Percentiles rank a stretch among this genome's conserved stretches.
These are phyloP conservation scores for Sesia apiformis DNA, from an alignment of 2,888 invertebrate genomes.

Conservation along the genomic window DNA sequence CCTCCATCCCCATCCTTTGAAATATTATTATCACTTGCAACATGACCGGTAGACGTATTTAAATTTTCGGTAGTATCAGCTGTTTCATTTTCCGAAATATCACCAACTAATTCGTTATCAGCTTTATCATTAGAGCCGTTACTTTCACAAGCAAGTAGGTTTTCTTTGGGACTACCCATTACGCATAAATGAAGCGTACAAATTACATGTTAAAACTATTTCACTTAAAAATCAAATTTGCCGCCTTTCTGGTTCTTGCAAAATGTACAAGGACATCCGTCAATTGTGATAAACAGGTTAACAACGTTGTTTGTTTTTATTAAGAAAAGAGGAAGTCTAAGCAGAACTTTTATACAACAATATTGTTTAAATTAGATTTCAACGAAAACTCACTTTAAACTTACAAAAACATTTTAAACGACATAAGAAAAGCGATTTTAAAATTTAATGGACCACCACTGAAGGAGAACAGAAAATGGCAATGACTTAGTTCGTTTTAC, in stretches of 20 bases:
- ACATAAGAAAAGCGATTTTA: no score
- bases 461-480: no score
- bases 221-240: constrained; percentile 57
- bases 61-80: constrained; percentile 17
- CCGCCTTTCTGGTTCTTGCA: constrained; percentile 64
- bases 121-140: constrained; percentile 28
- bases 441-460: no score
- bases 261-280: constrained; percentile 71
- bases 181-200: constrained; percentile 20
- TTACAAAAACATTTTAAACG: no score
- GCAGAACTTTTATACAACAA: no score
- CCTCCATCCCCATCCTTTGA: constrained; percentile 47
- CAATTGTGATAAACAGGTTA: constrained; percentile 70
- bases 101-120: not conserved
- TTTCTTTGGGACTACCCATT: constrained; percentile 63
- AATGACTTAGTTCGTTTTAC: no score
- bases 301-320: constrained; percentile 44
- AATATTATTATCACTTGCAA: constrained; percentile 32
- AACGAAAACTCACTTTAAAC: no score
- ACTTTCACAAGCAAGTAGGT: constrained; percentile 31
- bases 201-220: constrained; percentile 37
- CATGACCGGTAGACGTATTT: constrained; percentile 21
- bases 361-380: no score
- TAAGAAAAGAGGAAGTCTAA: constrained; percentile 9
- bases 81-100: constrained; percentile 28